Evolutionary conservation across 2,113 vertebrate species (phyloP).

Genomic region (Meleagris gallopavo): DNA sequence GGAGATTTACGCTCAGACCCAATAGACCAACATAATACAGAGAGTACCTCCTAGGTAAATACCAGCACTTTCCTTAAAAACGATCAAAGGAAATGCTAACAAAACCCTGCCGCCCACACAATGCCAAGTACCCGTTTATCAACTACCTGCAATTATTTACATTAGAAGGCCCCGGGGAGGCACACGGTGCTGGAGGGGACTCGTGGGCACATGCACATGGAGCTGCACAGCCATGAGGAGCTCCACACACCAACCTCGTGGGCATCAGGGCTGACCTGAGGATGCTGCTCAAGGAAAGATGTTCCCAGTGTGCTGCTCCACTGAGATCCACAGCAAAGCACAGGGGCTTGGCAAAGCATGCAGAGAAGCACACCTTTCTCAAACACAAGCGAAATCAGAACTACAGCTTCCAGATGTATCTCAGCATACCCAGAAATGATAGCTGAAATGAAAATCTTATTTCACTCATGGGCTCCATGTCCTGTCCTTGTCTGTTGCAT

Average conservation of each 20-base stretch:
- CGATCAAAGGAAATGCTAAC: constrained; percentile 55
- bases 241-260: not conserved
- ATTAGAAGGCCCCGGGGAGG: constrained; percentile 12
- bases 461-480: not conserved
- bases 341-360: not conserved
- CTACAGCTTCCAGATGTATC: constrained; percentile 49
- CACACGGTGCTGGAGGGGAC: not conserved
- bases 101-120: constrained; percentile 29
- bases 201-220: not conserved
- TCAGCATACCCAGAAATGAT: not conserved
- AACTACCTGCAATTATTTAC: constrained; percentile 51
- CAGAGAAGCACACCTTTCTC: not conserved
- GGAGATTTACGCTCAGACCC: not conserved
- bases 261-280: not conserved
- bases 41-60: constrained; percentile 50
- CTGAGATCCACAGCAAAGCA: not conserved
- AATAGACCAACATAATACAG: not conserved
- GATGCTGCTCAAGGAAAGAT: not conserved
- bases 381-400: not conserved
- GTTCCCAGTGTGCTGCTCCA: not conserved
- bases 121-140: constrained; percentile 31
- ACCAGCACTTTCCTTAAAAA: constrained; percentile 38
- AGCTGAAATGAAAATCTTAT: constrained; percentile 25
- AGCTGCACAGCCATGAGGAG: not conserved
- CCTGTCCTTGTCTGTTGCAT: not conserved